Evolutionary conservation across 2,888 invertebrate genomes (phyloP).

Genomic region (Nineta flava): DNA sequence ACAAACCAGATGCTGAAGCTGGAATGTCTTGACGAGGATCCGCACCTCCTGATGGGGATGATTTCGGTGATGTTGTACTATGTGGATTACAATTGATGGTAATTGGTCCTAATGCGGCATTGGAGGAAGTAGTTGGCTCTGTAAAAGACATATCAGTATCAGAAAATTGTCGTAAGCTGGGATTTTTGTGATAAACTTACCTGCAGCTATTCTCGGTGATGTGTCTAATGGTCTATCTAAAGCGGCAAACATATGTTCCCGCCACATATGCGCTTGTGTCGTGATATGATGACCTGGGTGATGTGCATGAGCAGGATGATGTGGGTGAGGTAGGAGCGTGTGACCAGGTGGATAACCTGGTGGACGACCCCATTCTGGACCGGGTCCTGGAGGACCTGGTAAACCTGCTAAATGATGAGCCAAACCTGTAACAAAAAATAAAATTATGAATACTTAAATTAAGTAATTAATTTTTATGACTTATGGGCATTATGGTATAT

Average conservation of each 20-base stretch:
- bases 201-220: conserved; percentile 31
- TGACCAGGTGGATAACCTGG: conserved; percentile 24
- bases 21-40: conserved; percentile 6
- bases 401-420: conserved; percentile 59
- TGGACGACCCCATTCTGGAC: conserved; percentile 17
- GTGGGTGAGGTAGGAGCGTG: conserved; percentile 32
- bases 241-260: conserved; percentile 31
- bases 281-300: conserved; percentile 26
- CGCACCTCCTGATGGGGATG: conserved; percentile 31
- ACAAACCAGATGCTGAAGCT: conserved; percentile 18
- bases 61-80: conserved; percentile 54
- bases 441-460: neutral
- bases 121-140: conserved; percentile 26
- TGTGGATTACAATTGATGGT: conserved; percentile 35
- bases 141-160: conserved; percentile 12
- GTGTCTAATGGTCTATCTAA: conserved; percentile 33
- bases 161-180: too few relatives aligned
- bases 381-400: conserved; percentile 49
- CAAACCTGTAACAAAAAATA: conserved; percentile 37
- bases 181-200: conserved; percentile 31
- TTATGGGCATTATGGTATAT: neutral
- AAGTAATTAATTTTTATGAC: neutral
- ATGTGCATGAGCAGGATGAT: conserved; percentile 37
- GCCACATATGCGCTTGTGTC: conserved; percentile 13
- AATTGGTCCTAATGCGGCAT: conserved; percentile 27